Conservation (phyloP, 2,888 invertebrate species). For the Ormyrus labotus region DNA sequence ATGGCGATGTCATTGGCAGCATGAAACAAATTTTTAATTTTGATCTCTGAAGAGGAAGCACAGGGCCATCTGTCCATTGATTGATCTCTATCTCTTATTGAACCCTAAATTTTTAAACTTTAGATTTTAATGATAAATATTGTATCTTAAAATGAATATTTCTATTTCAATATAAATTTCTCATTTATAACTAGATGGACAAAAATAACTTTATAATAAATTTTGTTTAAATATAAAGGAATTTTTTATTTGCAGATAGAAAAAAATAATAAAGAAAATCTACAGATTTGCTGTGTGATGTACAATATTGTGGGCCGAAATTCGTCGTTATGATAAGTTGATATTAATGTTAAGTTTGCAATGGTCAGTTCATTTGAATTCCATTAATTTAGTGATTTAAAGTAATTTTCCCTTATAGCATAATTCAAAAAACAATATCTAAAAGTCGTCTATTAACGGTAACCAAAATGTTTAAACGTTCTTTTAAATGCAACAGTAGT, state of each 20-base stretch:
- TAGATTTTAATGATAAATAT: too few species aligned
- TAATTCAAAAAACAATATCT: conserved; percentile 12
- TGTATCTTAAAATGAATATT: too few species aligned
- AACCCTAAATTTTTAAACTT: too few species aligned
- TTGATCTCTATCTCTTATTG: too few species aligned
- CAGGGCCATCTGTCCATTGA: conserved; percentile 21
- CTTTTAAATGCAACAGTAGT: conserved; percentile 47
- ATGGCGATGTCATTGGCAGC: conserved; percentile 60
- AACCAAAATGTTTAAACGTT: not conserved
- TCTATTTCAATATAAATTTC: too few species aligned
- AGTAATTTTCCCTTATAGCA: conserved; percentile 7
- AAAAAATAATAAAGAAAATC: conserved; percentile 7
- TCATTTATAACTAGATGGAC: not conserved
- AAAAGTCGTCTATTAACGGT: conserved; percentile 8
- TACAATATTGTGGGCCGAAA: conserved; percentile 15
- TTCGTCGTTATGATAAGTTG: conserved; percentile 24
- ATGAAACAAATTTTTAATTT: conserved; percentile 54
- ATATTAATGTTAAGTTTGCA: conserved; percentile 15
- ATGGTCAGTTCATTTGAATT: not conserved
- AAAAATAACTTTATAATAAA: conserved; percentile 1
- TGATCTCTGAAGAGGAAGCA: conserved; percentile 33
- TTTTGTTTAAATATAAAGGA: conserved; percentile 21
- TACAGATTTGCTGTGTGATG: conserved; percentile 11
- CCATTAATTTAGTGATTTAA: conserved; percentile 30
- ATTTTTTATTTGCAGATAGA: not conserved